Evolutionary conservation across 2,113 vertebrate genomes (phyloP).

Genomic region (Bos javanicus): DNA sequence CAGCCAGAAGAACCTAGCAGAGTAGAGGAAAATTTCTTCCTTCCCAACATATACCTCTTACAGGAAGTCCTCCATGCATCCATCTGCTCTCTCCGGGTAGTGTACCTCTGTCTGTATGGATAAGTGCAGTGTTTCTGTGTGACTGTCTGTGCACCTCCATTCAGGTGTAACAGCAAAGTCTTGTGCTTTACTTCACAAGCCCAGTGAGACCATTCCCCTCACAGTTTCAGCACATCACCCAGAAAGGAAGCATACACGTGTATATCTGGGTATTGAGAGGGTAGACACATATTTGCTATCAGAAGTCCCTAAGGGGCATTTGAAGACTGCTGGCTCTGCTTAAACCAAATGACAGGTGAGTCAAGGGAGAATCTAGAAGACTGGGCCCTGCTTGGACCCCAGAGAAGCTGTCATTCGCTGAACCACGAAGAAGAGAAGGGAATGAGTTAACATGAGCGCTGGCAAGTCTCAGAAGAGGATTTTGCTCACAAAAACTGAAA

Average conservation of each 20-base stretch:
- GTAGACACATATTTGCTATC: too few relatives aligned
- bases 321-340: not conserved
- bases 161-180: not conserved
- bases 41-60: not conserved
- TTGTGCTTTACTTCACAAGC: not conserved
- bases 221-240: not conserved
- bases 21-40: not conserved
- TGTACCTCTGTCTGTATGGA: not conserved
- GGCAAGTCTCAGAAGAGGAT: slow-evolving; percentile 37
- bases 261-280: not conserved
- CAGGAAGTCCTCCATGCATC: not conserved
- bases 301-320: not conserved
- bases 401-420: not conserved
- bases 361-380: not conserved
- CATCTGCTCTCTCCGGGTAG: not conserved
- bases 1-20: not conserved
- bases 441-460: not conserved
- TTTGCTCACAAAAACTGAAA: slow-evolving; percentile 58
- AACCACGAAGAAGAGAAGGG: not conserved
- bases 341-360: not conserved
- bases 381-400: not conserved
- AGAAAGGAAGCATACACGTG: fast-evolving
- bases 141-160: not conserved
- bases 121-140: not conserved
- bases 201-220: not conserved